phyloP scores from a whole-genome alignment of 2,888 invertebrate genomes.

The Drosophila putrida region DNA sequence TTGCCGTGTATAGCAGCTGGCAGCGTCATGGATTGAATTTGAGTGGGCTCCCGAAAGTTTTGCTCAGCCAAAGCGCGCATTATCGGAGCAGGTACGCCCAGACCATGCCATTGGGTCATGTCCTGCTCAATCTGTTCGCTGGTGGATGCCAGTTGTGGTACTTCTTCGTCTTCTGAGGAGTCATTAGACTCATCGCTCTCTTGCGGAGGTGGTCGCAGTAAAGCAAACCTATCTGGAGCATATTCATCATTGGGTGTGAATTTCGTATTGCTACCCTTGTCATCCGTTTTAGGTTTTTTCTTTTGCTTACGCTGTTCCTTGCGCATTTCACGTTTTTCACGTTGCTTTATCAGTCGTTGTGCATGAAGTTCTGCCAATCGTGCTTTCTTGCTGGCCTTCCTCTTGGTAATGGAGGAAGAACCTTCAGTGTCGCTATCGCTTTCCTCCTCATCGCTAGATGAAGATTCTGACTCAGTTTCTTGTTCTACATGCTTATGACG shows the following conservation, averaged over 20 bases:
- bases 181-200: conserved; percentile 32
- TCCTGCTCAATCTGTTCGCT: conserved; percentile 31
- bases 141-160: conserved; percentile 29
- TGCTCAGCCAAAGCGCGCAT: conserved; percentile 91
- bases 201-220: conserved; percentile 74
- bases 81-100: conserved; percentile 89
- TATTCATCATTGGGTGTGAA: conserved; percentile 51
- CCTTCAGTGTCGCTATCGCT: conserved; percentile 40
- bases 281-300: conserved; percentile 1
- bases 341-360: conserved; percentile 60
- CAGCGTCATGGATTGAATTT: conserved; percentile 93
- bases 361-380: conserved; percentile 67
- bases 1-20: conserved; percentile 94
- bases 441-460: conserved; percentile 41
- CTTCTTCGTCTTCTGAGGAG: conserved; percentile 32
- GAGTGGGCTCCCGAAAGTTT: conserved; percentile 93
- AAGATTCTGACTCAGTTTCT: conserved; percentile 14
- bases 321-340: conserved; percentile 65
- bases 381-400: conserved; percentile 64
- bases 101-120: conserved; percentile 88
- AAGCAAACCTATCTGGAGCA: conserved; percentile 71
- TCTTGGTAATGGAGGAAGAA: conserved; percentile 1
- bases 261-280: neutral
- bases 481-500: conserved; percentile 57
- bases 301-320: conserved; percentile 50